A percentile compares a stretch with the other conserved stretches of the same genome.
Conservation (phyloP, 53 echinoderm and acorn worm genomes). For the Patiria pectinifera region DNA sequence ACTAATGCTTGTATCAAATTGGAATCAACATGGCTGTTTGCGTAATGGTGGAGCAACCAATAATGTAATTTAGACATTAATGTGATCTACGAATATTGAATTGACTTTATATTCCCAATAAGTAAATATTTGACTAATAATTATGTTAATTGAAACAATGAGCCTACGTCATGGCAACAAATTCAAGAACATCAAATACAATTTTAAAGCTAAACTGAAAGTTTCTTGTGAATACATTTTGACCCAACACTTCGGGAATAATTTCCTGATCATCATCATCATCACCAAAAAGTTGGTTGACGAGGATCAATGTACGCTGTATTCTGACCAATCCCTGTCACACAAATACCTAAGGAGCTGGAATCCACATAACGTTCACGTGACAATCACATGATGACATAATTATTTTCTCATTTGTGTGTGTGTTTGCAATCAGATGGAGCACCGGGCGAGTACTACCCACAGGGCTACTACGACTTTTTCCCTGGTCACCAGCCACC, state of each 20-base stretch:
- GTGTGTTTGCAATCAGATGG: constrained; percentile 58
- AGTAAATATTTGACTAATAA: neutral
- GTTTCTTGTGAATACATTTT: too few species aligned
- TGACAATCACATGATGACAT: neutral
- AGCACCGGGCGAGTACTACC: constrained; percentile 76
- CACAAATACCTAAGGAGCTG: too few species aligned
- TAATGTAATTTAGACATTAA: neutral
- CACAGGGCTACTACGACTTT: constrained; percentile 88
- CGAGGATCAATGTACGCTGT: too few species aligned
- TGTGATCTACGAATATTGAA: neutral
- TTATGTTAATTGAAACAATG: too few species aligned
- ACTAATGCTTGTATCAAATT: neutral
- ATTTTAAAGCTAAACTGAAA: too few species aligned
- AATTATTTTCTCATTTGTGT: neutral
- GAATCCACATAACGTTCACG: neutral
- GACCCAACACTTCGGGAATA: too few species aligned
- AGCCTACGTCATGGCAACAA: too few species aligned
- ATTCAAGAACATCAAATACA: too few species aligned
- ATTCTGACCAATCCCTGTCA: too few species aligned
- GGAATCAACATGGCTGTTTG: neutral
- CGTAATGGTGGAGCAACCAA: neutral
- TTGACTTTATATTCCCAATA: neutral
- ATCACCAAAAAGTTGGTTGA: too few species aligned
- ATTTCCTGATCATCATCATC: too few species aligned
- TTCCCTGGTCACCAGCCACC: constrained; percentile 77